Percentiles rank a stretch among this genome's conserved stretches.
Evolutionary conservation across 1,140 invertebrate genomes (phyloP).

Genomic region (Bilobella aurantiaca): DNA sequence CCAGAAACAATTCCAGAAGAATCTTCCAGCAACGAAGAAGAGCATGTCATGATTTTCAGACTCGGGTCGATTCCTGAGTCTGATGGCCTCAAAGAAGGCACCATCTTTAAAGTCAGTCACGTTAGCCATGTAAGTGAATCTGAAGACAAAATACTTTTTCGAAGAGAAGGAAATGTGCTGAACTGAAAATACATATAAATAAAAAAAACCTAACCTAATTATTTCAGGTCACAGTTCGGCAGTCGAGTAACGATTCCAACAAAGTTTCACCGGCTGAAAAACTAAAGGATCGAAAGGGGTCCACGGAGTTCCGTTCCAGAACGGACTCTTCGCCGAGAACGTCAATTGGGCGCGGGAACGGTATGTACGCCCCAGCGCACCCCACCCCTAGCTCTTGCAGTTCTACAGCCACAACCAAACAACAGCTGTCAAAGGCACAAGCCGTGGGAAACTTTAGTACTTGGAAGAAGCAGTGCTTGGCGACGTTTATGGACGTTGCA

Average conservation of each 20-base stretch:
- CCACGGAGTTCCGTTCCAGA: constrained; percentile 23
- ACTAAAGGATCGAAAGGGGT: constrained; percentile 30
- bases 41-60: constrained; percentile 74
- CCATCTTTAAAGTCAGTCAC: constrained; percentile 53
- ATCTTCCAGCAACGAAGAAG: constrained; percentile 71
- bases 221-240: constrained; percentile 32
- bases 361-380: background rate
- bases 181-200: too few species aligned
- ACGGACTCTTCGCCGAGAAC: constrained; percentile 31
- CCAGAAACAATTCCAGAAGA: constrained; percentile 86
- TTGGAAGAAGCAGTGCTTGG: constrained; percentile 58
- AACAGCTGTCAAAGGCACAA: background rate
- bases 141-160: too few species aligned
- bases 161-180: too few species aligned
- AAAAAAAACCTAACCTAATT: background rate
- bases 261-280: constrained; percentile 32
- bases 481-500: constrained; percentile 91
- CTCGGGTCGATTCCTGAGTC: constrained; percentile 59
- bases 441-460: background rate
- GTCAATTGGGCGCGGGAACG: constrained; percentile 20
- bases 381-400: background rate
- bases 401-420: background rate
- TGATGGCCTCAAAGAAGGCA: constrained; percentile 47
- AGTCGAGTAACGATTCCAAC: constrained; percentile 28
- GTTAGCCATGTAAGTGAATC: background rate